Conservation (phyloP, 2,797 vertebrate genomes). For the Artibeus lituratus region DNA sequence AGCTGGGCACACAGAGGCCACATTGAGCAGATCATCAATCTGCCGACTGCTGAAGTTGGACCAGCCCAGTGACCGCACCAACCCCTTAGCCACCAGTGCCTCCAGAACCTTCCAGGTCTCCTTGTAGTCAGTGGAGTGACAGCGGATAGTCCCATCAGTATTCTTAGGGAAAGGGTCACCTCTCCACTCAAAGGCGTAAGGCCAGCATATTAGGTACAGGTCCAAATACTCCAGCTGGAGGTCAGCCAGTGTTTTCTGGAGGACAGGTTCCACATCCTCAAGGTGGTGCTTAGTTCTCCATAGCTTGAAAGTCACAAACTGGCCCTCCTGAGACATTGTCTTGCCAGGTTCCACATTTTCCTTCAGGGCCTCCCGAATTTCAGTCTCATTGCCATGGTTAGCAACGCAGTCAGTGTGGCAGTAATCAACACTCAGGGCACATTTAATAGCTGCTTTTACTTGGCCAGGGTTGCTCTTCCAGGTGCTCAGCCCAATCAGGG, state of each 20-base stretch:
- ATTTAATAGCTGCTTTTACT: conserved; percentile 92
- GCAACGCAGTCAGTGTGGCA: conserved; percentile 94
- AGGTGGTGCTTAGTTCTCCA: conserved; percentile 97
- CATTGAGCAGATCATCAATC: conserved; percentile 91
- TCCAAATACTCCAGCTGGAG: conserved; percentile 92
- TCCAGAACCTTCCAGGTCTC: conserved; percentile 98
- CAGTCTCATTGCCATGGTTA: conserved; percentile 91
- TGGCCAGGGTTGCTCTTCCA: conserved; percentile 96
- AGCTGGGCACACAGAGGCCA: conserved; percentile 92
- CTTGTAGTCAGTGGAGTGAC: conserved; percentile 92
- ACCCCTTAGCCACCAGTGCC: conserved; percentile 91
- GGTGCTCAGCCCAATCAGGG: conserved; percentile 93
- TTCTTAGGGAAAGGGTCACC: conserved; percentile 89
- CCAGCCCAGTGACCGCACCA: conserved; percentile 92
- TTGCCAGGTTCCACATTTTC: conserved; percentile 87
- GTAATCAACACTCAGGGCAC: conserved; percentile 91
- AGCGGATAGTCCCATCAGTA: conserved; percentile 89
- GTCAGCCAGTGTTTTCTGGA: conserved; percentile 88
- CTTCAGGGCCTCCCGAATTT: conserved; percentile 92
- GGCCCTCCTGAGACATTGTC: conserved; percentile 87
- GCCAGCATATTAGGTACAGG: conserved; percentile 96
- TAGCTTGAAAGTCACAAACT: conserved; percentile 96
- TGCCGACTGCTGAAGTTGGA: conserved; percentile 97
- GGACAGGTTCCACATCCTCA: conserved; percentile 91
- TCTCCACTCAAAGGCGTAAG: conserved; percentile 93